A percentile compares a stretch with the other conserved stretches of the same genome.
Evolutionary conservation across 2,888 invertebrate species (phyloP).

Genomic region (Autographa pulchrina): DNA sequence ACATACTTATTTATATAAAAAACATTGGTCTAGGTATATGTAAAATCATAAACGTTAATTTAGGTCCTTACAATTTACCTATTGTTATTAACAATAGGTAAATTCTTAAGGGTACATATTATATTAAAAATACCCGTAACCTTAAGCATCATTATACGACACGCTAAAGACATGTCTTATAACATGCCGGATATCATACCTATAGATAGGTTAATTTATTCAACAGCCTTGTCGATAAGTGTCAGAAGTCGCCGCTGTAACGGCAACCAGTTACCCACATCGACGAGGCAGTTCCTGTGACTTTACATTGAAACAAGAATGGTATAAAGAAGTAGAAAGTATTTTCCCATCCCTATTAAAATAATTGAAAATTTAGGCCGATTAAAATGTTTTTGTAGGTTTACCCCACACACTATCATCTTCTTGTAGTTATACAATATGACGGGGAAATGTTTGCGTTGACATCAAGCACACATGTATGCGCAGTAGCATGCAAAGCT

Average conservation of each 20-base stretch:
- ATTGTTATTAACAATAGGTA: too few relatives aligned
- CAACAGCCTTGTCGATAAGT: background rate
- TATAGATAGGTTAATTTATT: constrained; percentile 1
- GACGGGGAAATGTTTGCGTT: too few relatives aligned
- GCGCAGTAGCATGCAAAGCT: too few relatives aligned
- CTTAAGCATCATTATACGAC: background rate
- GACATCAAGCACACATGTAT: too few relatives aligned
- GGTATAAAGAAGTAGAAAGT: background rate
- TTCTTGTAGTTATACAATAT: too few relatives aligned
- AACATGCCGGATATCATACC: background rate
- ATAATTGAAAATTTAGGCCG: background rate
- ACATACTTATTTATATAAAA: too few relatives aligned
- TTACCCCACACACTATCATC: too few relatives aligned
- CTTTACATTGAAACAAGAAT: background rate
- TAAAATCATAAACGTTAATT: too few relatives aligned
- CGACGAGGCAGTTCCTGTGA: background rate
- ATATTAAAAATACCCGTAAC: background rate
- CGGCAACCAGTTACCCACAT: background rate
- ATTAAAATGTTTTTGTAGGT: too few relatives aligned
- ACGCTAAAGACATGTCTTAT: constrained; percentile 1
- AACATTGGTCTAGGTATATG: too few relatives aligned
- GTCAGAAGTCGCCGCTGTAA: background rate
- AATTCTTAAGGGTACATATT: too few relatives aligned
- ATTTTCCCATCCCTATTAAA: background rate
- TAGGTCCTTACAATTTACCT: too few relatives aligned